A percentile compares a stretch with the other conserved stretches of the same genome.
Evolutionary conservation across 1,140 invertebrate genomes (phyloP).

Genomic region (Caenorhabditis inopinata): DNA sequence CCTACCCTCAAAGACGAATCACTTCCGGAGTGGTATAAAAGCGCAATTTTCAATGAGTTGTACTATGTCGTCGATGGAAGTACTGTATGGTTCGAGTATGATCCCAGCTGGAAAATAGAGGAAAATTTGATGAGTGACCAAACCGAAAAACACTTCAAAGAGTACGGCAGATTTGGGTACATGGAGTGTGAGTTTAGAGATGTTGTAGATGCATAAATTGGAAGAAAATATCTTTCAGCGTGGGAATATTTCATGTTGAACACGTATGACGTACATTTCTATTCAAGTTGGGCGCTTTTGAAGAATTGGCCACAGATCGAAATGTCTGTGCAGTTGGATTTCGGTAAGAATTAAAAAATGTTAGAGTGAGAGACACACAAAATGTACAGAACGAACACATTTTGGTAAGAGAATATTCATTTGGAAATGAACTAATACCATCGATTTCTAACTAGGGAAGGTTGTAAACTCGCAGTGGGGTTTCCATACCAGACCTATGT

Average conservation of each 20-base stretch:
- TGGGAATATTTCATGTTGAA: slow-evolving; percentile 94
- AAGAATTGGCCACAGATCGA: slow-evolving; percentile 89
- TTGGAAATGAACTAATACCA: too few species aligned
- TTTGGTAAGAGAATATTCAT: too few species aligned
- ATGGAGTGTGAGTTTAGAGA: slow-evolving; percentile 67
- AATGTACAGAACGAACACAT: too few species aligned
- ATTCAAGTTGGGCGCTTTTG: slow-evolving; percentile 84
- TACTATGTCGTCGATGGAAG: slow-evolving; percentile 89
- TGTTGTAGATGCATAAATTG: neutral
- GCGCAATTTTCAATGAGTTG: slow-evolving; percentile 88
- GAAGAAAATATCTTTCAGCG: slow-evolving; percentile 67
- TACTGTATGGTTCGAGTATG: slow-evolving; percentile 77
- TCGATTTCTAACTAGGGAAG: too few species aligned
- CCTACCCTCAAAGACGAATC: slow-evolving; percentile 76
- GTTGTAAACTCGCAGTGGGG: too few species aligned
- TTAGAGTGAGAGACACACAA: too few species aligned
- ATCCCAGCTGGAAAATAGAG: slow-evolving; percentile 47
- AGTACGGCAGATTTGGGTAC: slow-evolving; percentile 69
- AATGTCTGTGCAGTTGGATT: slow-evolving; percentile 79
- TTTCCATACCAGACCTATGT: too few species aligned
- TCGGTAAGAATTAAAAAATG: slow-evolving; percentile 53
- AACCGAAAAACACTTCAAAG: slow-evolving; percentile 61
- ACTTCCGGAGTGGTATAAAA: slow-evolving; percentile 70
- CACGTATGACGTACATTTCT: slow-evolving; percentile 94
- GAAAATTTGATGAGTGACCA: slow-evolving; percentile 53